Conservation (phyloP, 2,113 vertebrate genomes). For the Hydrochoerus hydrochaeris region DNA sequence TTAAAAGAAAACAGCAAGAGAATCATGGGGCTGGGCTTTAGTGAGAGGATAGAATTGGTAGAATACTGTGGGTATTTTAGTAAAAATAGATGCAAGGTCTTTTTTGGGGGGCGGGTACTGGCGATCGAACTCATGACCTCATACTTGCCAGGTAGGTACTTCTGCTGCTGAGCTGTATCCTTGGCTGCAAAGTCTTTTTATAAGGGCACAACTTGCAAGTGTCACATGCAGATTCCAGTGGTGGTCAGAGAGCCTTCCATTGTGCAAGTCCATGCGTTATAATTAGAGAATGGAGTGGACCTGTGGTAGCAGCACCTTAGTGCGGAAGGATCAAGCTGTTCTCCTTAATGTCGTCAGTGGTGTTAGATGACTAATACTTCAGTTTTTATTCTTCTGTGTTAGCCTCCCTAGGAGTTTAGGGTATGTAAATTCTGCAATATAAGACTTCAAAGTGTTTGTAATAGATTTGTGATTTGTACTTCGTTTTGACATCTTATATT, state of each 20-base stretch:
- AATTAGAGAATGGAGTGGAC: not conserved
- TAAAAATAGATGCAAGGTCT: slow-evolving; percentile 6
- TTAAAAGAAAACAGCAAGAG: not conserved
- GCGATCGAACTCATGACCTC: no score
- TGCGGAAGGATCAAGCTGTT: not conserved
- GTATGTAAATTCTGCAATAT: not conserved
- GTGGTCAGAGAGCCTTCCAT: not conserved
- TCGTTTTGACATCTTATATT: slow-evolving; percentile 71
- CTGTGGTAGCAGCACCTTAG: not conserved
- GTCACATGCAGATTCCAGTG: not conserved
- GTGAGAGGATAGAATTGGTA: not conserved
- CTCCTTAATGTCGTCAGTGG: not conserved
- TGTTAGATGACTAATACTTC: not conserved
- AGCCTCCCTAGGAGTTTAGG: not conserved
- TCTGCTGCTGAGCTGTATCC: no score
- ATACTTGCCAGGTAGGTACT: no score
- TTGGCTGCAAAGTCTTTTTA: not conserved
- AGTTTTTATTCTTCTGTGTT: not conserved
- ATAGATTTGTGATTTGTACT: slow-evolving; percentile 47
- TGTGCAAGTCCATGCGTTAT: not conserved
- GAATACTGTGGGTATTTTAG: not conserved
- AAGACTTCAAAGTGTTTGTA: not conserved
- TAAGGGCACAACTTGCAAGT: not conserved
- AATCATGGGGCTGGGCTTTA: not conserved
- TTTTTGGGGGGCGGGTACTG: not conserved